Conservation (phyloP, 2,797 vertebrate genomes). For the Fundulus diaphanus region DNA sequence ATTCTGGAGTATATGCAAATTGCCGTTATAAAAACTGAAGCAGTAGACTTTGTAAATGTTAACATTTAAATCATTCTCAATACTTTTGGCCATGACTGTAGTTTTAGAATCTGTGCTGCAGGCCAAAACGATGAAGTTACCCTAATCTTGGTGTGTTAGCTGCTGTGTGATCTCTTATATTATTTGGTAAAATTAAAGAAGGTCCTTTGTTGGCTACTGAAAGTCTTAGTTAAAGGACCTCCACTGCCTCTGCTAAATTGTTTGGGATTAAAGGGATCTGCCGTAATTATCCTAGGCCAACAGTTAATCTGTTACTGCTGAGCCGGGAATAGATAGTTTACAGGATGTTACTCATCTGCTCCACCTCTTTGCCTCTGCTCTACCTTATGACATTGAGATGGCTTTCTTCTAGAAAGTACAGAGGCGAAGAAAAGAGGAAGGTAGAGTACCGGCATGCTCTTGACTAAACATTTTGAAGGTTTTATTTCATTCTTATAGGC, state of each 20-base stretch:
- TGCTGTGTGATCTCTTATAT: background rate
- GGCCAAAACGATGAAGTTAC: background rate
- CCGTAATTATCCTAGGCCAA: slow-evolving; percentile 68
- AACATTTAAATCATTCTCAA: too few species aligned
- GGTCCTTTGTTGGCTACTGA: background rate
- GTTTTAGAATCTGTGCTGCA: background rate
- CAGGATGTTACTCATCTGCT: slow-evolving; percentile 55
- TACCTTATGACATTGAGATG: background rate
- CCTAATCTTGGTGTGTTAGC: background rate
- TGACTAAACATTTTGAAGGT: background rate
- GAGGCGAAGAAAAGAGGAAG: background rate
- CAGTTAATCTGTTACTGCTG: slow-evolving; percentile 75
- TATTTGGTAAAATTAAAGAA: background rate
- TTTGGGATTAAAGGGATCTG: slow-evolving; percentile 76
- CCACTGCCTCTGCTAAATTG: slow-evolving; percentile 48
- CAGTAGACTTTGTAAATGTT: too few species aligned
- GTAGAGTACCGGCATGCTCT: background rate
- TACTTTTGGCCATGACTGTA: too few species aligned
- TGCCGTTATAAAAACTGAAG: too few species aligned
- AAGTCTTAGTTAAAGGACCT: slow-evolving; percentile 1
- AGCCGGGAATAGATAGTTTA: slow-evolving; percentile 75
- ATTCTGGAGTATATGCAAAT: too few species aligned
- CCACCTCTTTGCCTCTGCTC: slow-evolving; percentile 12
- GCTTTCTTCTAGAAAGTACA: background rate
- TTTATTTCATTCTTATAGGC: background rate